These are phyloP conservation scores for Meandrusa payeni DNA, from an alignment of 2,888 invertebrate species.

Conservation along the genomic window DNA sequence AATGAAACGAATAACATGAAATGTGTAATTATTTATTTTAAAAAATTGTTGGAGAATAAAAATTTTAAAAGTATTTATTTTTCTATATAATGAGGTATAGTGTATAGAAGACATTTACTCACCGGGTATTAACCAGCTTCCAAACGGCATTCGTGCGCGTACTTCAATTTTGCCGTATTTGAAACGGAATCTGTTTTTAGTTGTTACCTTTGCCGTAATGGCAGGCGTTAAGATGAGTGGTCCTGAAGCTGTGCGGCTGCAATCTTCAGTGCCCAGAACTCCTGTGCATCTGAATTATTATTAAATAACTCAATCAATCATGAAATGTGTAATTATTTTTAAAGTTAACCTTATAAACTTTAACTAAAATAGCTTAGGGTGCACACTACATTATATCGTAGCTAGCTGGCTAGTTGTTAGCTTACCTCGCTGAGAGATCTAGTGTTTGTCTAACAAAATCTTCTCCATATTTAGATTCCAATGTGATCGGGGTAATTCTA, in stretches of 20 bases:
- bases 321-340: too few species aligned
- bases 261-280: conserved; percentile 59
- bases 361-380: too few species aligned
- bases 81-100: too few species aligned
- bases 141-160: conserved; percentile 86
- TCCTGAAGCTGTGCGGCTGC: conserved; percentile 68
- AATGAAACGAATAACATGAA: too few species aligned
- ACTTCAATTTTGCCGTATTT: conserved; percentile 86
- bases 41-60: too few species aligned
- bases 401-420: too few species aligned
- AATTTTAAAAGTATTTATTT: too few species aligned
- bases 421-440: conserved; percentile 61
- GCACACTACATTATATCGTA: too few species aligned
- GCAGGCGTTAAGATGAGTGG: conserved; percentile 85
- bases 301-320: too few species aligned
- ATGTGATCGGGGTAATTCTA: conserved; percentile 80
- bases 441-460: conserved; percentile 66
- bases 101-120: too few species aligned
- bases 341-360: too few species aligned
- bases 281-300: conserved; percentile 81
- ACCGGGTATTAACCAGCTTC: conserved; percentile 91
- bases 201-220: conserved; percentile 83
- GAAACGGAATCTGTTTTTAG: conserved; percentile 84
- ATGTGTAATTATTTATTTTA: too few species aligned
- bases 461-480: conserved; percentile 77